A percentile compares a stretch with the other conserved stretches of the same genome.
phyloP scores from a whole-genome alignment of 2,888 invertebrate species.

The Syrista parreyssii region DNA sequence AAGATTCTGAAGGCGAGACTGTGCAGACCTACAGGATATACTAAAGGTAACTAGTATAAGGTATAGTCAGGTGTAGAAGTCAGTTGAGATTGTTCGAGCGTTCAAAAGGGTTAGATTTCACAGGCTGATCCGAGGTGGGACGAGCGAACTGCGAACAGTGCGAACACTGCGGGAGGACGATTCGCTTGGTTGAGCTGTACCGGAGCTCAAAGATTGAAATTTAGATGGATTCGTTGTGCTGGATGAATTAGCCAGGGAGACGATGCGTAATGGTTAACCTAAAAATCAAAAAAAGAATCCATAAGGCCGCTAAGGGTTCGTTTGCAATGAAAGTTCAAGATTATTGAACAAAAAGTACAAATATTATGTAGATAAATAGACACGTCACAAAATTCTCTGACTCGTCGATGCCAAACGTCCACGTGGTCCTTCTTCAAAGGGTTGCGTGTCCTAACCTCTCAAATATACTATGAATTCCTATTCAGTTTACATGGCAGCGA shows the following conservation, averaged over 20 bases:
- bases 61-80: not conserved
- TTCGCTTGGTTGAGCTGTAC: slow-evolving; percentile 16
- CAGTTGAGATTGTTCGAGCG: slow-evolving; percentile 36
- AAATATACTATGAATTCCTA: not conserved
- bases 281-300: not conserved
- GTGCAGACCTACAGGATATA: slow-evolving; percentile 24
- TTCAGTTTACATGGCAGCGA: not conserved
- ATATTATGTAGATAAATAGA: too few species aligned
- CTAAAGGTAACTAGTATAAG: not conserved
- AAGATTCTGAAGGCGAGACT: slow-evolving; percentile 22
- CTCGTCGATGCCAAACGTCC: too few species aligned
- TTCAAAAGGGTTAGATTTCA: slow-evolving; percentile 54
- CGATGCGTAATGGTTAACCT: slow-evolving; percentile 34
- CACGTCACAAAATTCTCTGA: too few species aligned
- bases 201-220: slow-evolving; percentile 42
- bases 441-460: not conserved
- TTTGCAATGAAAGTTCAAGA: too few species aligned
- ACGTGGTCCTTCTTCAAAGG: too few species aligned
- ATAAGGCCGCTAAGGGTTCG: too few species aligned
- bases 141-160: slow-evolving; percentile 19
- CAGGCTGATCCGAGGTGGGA: slow-evolving; percentile 41
- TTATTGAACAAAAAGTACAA: not conserved
- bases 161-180: not conserved
- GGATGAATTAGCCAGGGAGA: slow-evolving; percentile 36
- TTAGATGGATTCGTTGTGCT: slow-evolving; percentile 31